phyloP scores from a whole-genome alignment of 2,113 vertebrate genomes.

The Periophthalmus modestus region DNA sequence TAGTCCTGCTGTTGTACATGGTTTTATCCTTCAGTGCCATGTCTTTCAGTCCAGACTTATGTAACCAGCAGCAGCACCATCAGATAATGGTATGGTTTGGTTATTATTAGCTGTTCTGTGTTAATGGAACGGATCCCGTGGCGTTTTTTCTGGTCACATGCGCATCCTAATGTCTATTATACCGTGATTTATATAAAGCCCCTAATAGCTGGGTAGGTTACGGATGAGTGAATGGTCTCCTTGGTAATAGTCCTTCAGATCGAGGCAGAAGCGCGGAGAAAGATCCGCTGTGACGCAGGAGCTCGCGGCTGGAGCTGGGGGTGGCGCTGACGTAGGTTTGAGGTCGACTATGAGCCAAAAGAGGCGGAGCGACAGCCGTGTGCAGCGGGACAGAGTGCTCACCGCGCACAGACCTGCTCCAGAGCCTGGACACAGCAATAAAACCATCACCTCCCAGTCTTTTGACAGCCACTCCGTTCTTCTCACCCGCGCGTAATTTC shows the following conservation, averaged over 20 bases:
- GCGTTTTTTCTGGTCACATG: not conserved
- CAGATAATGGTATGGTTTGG: not conserved
- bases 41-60: not conserved
- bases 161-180: not conserved
- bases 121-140: not conserved
- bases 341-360: slow-evolving; percentile 29
- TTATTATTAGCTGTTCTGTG: not conserved
- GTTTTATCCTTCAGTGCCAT: not conserved
- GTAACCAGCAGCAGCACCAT: not conserved
- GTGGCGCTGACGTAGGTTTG: slow-evolving; percentile 55
- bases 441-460: not conserved
- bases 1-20: not conserved
- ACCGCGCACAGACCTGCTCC: slow-evolving; percentile 2
- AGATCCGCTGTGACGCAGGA: slow-evolving; percentile 52
- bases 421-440: not conserved
- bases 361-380: slow-evolving; percentile 35
- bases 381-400: slow-evolving; percentile 14
- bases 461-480: not conserved
- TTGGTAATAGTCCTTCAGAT: slow-evolving; percentile 41
- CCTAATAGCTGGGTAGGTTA: not conserved
- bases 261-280: slow-evolving; percentile 16
- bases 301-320: slow-evolving; percentile 17
- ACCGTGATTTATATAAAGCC: not conserved
- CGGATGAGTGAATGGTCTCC: slow-evolving; percentile 28
- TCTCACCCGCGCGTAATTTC: not conserved